Percentiles rank a stretch among this genome's conserved stretches.
Conservation (phyloP, 1,140 invertebrate genomes). For the Branchinecta lindahli region DNA sequence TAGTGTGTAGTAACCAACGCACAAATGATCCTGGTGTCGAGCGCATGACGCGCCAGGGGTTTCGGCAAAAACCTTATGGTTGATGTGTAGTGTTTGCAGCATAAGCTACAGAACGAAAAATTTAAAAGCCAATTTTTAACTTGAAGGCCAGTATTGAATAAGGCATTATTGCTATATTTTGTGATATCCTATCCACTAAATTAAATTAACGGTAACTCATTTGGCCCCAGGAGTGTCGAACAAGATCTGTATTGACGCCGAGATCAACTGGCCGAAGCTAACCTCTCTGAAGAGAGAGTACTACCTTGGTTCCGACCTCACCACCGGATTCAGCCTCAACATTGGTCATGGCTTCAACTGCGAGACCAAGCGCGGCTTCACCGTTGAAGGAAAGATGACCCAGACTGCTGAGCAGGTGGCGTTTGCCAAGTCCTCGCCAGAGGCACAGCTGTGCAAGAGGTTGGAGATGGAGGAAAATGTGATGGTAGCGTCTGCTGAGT, state of each 20-base stretch:
- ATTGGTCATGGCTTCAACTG: not conserved
- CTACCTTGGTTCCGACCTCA: not conserved
- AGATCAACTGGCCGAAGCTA: not conserved
- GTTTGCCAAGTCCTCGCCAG: not conserved
- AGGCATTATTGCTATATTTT: no score
- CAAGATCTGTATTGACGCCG: not conserved
- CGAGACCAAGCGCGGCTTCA: not conserved
- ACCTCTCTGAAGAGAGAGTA: not conserved
- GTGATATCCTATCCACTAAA: no score
- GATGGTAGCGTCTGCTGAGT: not conserved
- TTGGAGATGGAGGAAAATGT: not conserved
- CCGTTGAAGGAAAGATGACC: not conserved
- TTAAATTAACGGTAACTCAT: not conserved
- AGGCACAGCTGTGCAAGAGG: not conserved
- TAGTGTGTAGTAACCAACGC: no score
- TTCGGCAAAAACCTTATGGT: no score
- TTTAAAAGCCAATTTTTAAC: no score
- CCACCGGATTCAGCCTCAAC: not conserved
- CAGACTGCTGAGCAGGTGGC: not conserved
- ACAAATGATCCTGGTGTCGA: no score
- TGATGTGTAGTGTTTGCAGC: no score
- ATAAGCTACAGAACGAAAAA: no score
- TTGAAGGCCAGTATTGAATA: no score
- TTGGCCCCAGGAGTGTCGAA: not conserved
- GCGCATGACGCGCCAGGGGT: no score